phyloP scores from a whole-genome alignment of 2,888 invertebrate species.

The Trypoxylon attenuatum region DNA sequence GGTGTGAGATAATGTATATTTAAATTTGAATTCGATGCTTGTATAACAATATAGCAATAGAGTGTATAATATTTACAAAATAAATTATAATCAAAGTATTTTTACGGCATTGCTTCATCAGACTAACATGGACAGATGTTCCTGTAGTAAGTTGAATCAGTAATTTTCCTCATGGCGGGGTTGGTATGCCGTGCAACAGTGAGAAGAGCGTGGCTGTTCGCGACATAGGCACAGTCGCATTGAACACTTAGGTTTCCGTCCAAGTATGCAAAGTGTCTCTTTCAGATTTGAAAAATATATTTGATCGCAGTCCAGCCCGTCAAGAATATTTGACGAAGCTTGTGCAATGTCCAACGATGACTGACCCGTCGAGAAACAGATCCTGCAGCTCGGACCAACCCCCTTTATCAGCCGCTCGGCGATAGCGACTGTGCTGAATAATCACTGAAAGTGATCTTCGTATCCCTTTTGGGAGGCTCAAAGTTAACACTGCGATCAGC shows the following conservation, averaged over 20 bases:
- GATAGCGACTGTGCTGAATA: slow-evolving; percentile 24
- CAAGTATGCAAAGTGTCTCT: slow-evolving; percentile 35
- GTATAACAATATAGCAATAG: slow-evolving; percentile 68
- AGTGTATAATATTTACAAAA: slow-evolving; percentile 72
- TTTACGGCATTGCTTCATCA: slow-evolving; percentile 54
- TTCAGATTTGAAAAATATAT: slow-evolving; percentile 43
- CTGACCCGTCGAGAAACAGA: slow-evolving; percentile 26
- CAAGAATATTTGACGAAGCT: not conserved
- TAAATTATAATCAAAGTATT: slow-evolving; percentile 68
- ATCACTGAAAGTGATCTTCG: slow-evolving; percentile 23
- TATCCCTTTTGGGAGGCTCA: not conserved
- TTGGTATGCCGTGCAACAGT: slow-evolving; percentile 42
- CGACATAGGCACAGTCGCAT: slow-evolving; percentile 29
- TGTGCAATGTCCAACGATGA: slow-evolving; percentile 9
- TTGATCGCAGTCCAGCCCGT: slow-evolving; percentile 16
- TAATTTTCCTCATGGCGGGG: slow-evolving; percentile 31
- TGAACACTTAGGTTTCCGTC: slow-evolving; percentile 8
- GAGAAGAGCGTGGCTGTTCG: slow-evolving; percentile 31
- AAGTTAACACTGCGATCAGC: slow-evolving; percentile 20
- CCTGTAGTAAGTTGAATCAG: slow-evolving; percentile 30
- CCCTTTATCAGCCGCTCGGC: slow-evolving; percentile 36
- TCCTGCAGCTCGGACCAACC: slow-evolving; percentile 41
- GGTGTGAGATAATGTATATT: slow-evolving; percentile 68
- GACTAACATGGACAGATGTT: slow-evolving; percentile 42
- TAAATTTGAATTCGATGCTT: slow-evolving; percentile 62